phyloP scores from a whole-genome alignment of 2,797 vertebrate species.

The Trachops cirrhosus region DNA sequence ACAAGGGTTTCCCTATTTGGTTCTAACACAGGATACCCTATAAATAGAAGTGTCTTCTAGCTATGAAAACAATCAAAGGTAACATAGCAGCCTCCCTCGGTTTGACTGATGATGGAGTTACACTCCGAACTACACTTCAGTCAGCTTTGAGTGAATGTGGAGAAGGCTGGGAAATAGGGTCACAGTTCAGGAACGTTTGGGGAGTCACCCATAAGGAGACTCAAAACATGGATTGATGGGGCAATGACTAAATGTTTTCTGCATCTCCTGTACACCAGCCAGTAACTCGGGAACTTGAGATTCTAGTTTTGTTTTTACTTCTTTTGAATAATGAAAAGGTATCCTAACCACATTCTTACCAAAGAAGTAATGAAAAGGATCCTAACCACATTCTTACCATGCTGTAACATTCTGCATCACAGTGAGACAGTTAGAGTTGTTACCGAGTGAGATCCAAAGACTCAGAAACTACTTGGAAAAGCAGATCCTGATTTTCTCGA shows the following conservation, averaged over 20 bases:
- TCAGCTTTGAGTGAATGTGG: not conserved
- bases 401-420: not conserved
- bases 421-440: not conserved
- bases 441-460: not conserved
- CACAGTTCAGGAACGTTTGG: conserved; percentile 13
- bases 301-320: not conserved
- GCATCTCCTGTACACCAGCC: not conserved
- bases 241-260: not conserved
- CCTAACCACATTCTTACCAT: not conserved
- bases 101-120: not conserved
- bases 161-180: not conserved
- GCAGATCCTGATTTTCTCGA: not conserved
- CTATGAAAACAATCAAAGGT: not conserved
- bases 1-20: not conserved
- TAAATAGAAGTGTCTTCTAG: not conserved
- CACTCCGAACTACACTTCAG: not conserved
- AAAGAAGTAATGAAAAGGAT: not conserved
- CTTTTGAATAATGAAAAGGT: not conserved
- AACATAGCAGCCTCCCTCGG: not conserved
- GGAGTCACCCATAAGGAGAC: not conserved
- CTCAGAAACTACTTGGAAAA: conserved; percentile 6
- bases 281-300: not conserved
- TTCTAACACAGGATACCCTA: not conserved
- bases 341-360: not conserved
- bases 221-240: not conserved